phyloP scores from a whole-genome alignment of 2,797 vertebrate genomes.

The Melanogrammus aeglefinus region DNA sequence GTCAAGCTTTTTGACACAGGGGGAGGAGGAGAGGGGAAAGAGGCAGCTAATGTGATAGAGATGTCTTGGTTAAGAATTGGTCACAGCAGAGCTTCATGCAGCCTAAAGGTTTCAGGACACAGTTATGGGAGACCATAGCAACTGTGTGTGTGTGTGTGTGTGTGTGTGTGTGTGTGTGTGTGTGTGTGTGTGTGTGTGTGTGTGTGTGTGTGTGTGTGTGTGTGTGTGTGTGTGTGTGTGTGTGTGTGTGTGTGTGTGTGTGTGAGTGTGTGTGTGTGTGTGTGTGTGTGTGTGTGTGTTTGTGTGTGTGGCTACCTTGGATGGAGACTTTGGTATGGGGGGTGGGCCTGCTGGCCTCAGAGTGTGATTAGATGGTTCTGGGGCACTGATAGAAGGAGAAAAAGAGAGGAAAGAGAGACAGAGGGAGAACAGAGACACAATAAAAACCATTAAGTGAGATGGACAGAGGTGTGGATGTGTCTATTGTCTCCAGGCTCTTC shows the following conservation, averaged over 20 bases:
- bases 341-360: conserved; percentile 80
- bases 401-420: conserved; percentile 2
- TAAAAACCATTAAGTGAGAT: not conserved
- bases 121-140: no score
- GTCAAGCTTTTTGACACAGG: no score
- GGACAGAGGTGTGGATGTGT: not conserved
- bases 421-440: conserved; percentile 18
- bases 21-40: no score
- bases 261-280: conserved; percentile 14
- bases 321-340: conserved; percentile 92
- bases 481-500: not conserved
- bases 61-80: no score
- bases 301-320: conserved; percentile 79
- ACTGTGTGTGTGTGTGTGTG: no score
- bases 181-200: conserved; percentile 13
- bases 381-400: conserved; percentile 65
- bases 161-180: not conserved
- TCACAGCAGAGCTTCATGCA: no score
- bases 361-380: conserved; percentile 86
- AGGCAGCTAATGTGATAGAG: no score
- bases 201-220: conserved; percentile 3
- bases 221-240: conserved; percentile 15
- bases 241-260: conserved; percentile 3
- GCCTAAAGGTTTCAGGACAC: no score
- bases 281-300: conserved; percentile 9